Evolutionary conservation across 2,888 invertebrate species (phyloP), one percentile per base, ranked within the genome.

Genomic region (Pseudococcus viburni): DNA sequence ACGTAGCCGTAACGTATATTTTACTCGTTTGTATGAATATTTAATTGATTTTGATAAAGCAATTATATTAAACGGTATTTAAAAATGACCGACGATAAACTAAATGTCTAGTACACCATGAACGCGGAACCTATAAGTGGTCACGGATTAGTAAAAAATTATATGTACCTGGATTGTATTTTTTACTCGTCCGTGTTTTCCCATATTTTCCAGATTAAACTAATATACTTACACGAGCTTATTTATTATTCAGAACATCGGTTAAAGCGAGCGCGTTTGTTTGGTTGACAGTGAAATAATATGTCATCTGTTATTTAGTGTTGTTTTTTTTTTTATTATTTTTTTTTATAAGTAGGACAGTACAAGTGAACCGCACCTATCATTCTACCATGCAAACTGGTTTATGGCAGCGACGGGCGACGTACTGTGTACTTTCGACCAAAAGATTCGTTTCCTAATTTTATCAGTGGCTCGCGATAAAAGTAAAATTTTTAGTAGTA

Each of bases 301-400:
- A 80, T 80, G 80, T 80, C 80, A 80, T 80, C 80, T 80, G 5
- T 73, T 11, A 22, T 80, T 80, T 42, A n/a, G 80, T 80, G 42
- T 59, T 59, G 17, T 55, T 12, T 59, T 6, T 59, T 59, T n/a
- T 59, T 19, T n/a, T 59, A 33, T 33, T 33, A 33, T 59, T n/a
- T 59, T 59, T n/a, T n/a, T 19, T 19, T 17, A 80, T 15, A 80
- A 80, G 80, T 80, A 80, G 80, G 80, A 80, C 80, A 80, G 42
- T 80, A 42, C 80, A 42, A 80, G 80, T 80, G 80, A 80, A 80
- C 80, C 42, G 80, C 80, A 80, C 80, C 80, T 80, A 80, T 80
- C 42, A 80, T 80, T 73, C 68, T 39, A 80, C 39, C 80, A 42
- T 80, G 39, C 80, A 42, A 80, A 80, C 80, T 80, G 80, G 80